Evolutionary conservation across 2,797 vertebrate species (phyloP).

Genomic region (Delichon dasypus): DNA sequence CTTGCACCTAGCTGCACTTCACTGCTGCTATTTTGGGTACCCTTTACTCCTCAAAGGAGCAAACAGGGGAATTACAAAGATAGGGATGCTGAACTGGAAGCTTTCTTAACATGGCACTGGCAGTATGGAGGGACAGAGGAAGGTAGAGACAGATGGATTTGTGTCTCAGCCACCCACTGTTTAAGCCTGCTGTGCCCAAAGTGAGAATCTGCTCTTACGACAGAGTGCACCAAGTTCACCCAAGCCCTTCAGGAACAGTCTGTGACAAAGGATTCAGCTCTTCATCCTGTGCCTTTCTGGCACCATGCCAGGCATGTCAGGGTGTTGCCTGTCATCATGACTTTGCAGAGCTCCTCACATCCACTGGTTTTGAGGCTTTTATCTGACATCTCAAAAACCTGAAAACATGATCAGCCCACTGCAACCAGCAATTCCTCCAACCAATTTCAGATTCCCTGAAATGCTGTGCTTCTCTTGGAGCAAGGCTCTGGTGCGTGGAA

Average conservation of each 20-base stretch:
- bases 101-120: background rate
- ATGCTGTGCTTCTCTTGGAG: background rate
- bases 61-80: background rate
- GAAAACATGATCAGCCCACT: background rate
- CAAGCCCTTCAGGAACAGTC: background rate
- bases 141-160: background rate
- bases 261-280: background rate
- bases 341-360: background rate
- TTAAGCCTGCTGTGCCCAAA: background rate
- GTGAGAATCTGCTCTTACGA: background rate
- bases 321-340: background rate
- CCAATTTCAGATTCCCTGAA: background rate
- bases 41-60: background rate
- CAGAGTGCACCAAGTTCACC: background rate
- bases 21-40: background rate
- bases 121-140: background rate
- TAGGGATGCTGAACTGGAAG: background rate
- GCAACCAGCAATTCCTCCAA: background rate
- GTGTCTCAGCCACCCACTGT: background rate
- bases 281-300: background rate
- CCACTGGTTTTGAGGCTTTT: background rate
- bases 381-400: background rate
- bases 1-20: background rate
- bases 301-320: rapidly evolving
- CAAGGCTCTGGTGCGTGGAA: background rate